phyloP scores from a whole-genome alignment of 2,113 vertebrate genomes.

The Odocoileus virginianus region DNA sequence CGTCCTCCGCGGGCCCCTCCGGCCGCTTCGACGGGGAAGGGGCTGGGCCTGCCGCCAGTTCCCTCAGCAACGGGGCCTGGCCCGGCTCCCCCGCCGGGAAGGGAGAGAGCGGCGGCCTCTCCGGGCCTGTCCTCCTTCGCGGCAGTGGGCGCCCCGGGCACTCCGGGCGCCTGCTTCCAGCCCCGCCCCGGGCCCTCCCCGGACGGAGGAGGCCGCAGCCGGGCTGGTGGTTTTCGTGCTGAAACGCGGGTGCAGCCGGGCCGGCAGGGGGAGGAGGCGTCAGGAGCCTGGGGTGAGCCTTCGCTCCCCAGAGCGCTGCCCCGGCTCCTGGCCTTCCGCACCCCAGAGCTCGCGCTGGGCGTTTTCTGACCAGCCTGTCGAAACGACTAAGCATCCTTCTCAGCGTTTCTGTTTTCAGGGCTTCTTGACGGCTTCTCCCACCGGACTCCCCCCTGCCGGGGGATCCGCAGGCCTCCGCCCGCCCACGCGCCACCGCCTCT shows the following conservation, averaged over 20 bases:
- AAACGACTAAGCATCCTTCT: fast-evolving
- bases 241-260: neutral
- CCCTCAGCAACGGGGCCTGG: constrained; percentile 61
- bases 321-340: neutral
- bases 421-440: neutral
- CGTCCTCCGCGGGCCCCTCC: neutral
- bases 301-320: neutral
- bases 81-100: neutral
- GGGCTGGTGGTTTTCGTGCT: neutral
- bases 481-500: fast-evolving
- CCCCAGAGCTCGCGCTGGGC: fast-evolving
- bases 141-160: neutral
- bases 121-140: neutral
- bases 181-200: no score
- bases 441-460: fast-evolving
- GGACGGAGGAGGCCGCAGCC: neutral
- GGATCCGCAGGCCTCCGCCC: neutral
- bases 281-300: neutral
- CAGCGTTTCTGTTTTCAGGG: neutral
- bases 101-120: constrained; percentile 15
- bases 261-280: neutral
- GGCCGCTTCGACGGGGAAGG: constrained; percentile 27
- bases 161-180: neutral
- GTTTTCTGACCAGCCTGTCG: neutral
- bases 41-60: constrained; percentile 44